Base-by-base conservation (phyloP, 1,140 invertebrate species). In the Asbolus verrucosus region DNA sequence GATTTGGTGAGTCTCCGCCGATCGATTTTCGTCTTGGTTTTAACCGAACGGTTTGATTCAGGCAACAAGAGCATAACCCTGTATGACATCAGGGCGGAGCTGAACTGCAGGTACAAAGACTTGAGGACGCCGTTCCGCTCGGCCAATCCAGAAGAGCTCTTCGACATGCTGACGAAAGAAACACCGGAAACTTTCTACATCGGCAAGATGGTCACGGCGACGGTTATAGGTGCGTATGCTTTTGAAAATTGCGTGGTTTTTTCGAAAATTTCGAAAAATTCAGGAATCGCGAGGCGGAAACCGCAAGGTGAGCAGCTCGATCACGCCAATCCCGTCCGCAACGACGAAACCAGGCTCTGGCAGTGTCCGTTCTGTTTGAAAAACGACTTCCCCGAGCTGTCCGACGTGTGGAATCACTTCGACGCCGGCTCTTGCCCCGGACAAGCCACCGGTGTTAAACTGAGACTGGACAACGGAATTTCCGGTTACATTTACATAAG, bases 391-490 rank as follows among this genome's bases (percentile, higher is more conserved):
- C 92, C 94, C 0, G 96, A 98, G 79, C 84, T 98, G 0, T 95
- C 94, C 30, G 96, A 99, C 83, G 94, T 98, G 2, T 98, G 97
- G 97, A 96, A 96, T 84, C 97, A 99, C 83, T 98, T 98, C 84
- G 97, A 98, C 83, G 92, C 94, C 33, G 94, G 93, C 24, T 90
- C 92, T 14, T 99, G 98, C 85, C 96, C 94, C 0, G 98, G 98
- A 0, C 93, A 96, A 82, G 94, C 97, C 0, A 93, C 93, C 0
- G 98, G 98, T 0, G 91, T 99, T 0, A 88, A 92, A 65, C 85
- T 96, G 0, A 86, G 92, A 0, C 82, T 99, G 0, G 98, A 99
- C 78, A 99, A 99, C 83, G 95, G 95, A 0, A 85, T 99, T 4
- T 91, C 88, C 1, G 97, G 98, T 0, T 98, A 98, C 79, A 95